Evolutionary conservation across 1,140 invertebrate genomes (phyloP).

Genomic region (Ylistrum balloti): DNA sequence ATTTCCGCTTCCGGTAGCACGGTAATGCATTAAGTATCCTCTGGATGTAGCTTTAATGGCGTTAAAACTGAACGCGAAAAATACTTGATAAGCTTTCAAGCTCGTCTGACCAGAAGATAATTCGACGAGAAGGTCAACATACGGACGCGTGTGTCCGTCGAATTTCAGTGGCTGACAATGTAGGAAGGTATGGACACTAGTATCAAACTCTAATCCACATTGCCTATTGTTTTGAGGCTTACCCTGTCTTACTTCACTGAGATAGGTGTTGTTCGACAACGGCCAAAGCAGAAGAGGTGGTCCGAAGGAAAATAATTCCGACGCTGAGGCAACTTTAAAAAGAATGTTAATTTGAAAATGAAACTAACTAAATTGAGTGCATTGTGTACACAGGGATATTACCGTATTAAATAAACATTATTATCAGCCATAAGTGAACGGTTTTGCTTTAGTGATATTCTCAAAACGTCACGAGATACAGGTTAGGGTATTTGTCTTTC

Average conservation of each 20-base stretch:
- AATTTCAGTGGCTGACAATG: not conserved
- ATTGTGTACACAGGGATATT: too few species aligned
- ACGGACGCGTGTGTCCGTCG: not conserved
- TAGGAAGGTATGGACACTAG: not conserved
- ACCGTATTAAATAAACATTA: too few species aligned
- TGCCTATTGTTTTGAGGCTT: not conserved
- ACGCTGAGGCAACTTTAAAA: too few species aligned
- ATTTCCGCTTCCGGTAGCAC: not conserved
- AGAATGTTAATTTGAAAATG: too few species aligned
- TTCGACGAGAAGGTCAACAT: not conserved
- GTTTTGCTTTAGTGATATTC: too few species aligned
- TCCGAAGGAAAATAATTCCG: not conserved
- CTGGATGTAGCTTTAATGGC: not conserved
- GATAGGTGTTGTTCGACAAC: not conserved
- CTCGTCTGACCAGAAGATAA: not conserved
- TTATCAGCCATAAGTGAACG: too few species aligned
- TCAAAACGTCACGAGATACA: too few species aligned
- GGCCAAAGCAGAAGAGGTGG: not conserved
- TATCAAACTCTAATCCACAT: not conserved
- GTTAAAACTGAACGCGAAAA: not conserved
- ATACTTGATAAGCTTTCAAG: not conserved
- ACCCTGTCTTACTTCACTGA: not conserved
- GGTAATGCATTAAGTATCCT: not conserved
- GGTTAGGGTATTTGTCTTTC: too few species aligned
- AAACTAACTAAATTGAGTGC: too few species aligned